These are phyloP conservation scores for Calypte anna DNA, from an alignment of 2,113 vertebrate species.

Conservation along the genomic window DNA sequence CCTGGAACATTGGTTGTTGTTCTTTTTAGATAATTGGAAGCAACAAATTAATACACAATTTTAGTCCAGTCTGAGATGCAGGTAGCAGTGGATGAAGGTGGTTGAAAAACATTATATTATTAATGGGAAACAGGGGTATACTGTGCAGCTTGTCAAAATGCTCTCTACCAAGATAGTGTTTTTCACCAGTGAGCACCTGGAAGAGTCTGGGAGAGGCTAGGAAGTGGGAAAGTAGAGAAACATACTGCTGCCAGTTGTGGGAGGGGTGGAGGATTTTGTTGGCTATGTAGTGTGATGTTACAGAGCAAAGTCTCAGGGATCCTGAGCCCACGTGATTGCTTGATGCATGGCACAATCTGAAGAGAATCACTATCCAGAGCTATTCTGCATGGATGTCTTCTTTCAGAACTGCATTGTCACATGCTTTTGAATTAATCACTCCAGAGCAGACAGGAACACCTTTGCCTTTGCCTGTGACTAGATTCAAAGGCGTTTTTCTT, in stretches of 20 bases:
- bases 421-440: neutral
- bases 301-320: neutral
- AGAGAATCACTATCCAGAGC: neutral
- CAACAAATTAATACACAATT: neutral
- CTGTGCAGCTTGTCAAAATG: neutral
- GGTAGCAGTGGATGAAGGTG: neutral
- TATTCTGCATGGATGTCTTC: neutral
- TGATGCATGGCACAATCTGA: neutral
- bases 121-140: neutral
- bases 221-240: neutral
- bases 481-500: neutral
- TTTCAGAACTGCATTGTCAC: neutral
- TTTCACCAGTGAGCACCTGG: neutral
- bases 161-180: neutral
- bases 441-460: neutral
- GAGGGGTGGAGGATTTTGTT: neutral
- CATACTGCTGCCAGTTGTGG: neutral
- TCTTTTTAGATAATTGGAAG: neutral
- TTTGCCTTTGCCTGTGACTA: neutral
- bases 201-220: neutral
- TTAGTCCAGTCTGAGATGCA: neutral
- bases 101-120: neutral
- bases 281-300: neutral
- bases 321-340: neutral
- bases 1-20: neutral